These are phyloP conservation scores for Psilopsiagon aurifrons DNA, from an alignment of 2,113 vertebrate species.

Conservation along the genomic window DNA sequence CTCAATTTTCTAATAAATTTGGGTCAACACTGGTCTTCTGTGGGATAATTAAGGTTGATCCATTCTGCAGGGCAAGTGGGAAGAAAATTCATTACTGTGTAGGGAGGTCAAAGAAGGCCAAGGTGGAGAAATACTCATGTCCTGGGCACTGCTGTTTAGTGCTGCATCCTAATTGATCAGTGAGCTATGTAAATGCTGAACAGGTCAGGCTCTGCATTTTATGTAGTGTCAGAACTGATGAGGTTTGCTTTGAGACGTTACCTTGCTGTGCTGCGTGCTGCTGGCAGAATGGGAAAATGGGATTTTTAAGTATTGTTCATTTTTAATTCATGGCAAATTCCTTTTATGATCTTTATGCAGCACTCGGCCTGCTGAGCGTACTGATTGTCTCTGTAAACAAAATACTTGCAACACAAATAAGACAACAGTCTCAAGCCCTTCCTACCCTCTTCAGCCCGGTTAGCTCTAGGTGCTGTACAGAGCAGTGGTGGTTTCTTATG, in stretches of 20 bases:
- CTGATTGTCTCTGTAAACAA: conserved; percentile 38
- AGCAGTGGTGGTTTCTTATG: neutral
- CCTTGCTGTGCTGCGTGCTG: conserved; percentile 36
- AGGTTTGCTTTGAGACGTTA: conserved; percentile 34
- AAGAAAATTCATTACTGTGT: conserved; percentile 22
- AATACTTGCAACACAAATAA: neutral
- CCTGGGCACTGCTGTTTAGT: conserved; percentile 11
- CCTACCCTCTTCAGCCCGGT: neutral
- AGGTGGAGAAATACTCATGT: conserved; percentile 5
- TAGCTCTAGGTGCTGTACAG: neutral
- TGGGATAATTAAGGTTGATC: conserved; percentile 40
- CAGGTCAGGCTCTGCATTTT: conserved; percentile 46
- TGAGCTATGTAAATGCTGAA: conserved; percentile 38
- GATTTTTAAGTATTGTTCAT: conserved; percentile 5
- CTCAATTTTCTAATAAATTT: conserved; percentile 63
- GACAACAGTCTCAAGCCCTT: neutral
- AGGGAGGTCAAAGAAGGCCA: conserved; percentile 6
- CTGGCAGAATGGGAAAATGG: neutral
- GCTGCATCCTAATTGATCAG: conserved; percentile 48
- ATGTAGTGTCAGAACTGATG: conserved; percentile 28
- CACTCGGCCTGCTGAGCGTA: neutral
- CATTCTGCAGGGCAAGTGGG: conserved; percentile 15
- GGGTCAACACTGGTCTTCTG: conserved; percentile 14
- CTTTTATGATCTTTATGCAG: conserved; percentile 1
- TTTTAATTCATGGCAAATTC: conserved; percentile 57